A percentile compares a stretch with the other conserved stretches of the same genome.
These are phyloP conservation scores for Melierax canorus DNA, from an alignment of 2,113 vertebrate species.

Conservation along the genomic window DNA sequence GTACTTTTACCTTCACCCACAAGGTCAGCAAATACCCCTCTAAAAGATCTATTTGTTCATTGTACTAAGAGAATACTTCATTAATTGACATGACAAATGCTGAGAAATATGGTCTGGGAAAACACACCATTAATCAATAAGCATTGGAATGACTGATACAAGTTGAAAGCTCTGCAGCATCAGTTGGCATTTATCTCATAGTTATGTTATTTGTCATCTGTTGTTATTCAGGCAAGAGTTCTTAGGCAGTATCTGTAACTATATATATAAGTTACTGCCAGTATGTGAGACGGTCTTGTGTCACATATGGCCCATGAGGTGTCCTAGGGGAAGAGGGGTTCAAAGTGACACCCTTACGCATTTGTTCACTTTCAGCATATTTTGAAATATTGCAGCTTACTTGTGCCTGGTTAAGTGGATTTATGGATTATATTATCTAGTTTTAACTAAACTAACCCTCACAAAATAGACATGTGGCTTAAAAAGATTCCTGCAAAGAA, in stretches of 20 bases:
- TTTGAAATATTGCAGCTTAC: background rate
- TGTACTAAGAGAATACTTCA: background rate
- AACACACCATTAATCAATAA: background rate
- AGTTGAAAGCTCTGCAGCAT: background rate
- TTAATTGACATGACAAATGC: background rate
- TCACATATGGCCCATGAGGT: background rate
- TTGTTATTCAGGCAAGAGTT: background rate
- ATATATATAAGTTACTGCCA: background rate
- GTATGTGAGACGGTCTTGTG: background rate
- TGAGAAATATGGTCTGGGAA: background rate
- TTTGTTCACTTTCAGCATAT: background rate
- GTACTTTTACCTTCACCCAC: background rate
- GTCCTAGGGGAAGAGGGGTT: background rate
- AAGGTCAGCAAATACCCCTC: background rate
- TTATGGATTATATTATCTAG: background rate
- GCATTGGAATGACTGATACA: background rate
- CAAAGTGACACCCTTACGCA: background rate
- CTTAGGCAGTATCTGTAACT: background rate
- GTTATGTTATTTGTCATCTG: background rate
- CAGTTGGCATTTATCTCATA: background rate
- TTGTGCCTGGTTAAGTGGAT: background rate
- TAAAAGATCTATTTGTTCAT: background rate
- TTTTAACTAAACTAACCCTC: background rate
- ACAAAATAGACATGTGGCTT: background rate
- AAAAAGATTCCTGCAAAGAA: background rate